A percentile compares a stretch with the other conserved stretches of the same genome.
Conservation (phyloP, 1,140 invertebrate genomes). For the Drosophila pachea region DNA sequence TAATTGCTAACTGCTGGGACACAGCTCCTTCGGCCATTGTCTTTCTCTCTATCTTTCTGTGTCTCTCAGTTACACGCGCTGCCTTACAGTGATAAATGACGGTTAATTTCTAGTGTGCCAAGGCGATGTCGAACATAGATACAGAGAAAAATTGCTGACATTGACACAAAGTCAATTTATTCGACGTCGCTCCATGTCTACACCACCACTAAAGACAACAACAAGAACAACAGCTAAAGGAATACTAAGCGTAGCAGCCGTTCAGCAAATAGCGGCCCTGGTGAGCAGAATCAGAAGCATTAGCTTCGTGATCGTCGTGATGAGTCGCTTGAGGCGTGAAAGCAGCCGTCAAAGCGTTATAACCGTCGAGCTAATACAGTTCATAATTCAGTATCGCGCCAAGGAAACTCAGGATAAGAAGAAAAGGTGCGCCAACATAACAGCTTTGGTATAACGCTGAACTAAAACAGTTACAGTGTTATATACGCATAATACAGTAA, state of each 20-base stretch:
- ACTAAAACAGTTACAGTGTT: constrained; percentile 23
- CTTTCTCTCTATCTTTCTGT: background rate
- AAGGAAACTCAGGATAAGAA: constrained; percentile 77
- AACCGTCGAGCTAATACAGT: constrained; percentile 77
- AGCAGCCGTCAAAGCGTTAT: constrained; percentile 77
- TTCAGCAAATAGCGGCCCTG: constrained; percentile 23
- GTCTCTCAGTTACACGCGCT: constrained; percentile 1
- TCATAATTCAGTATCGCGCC: constrained; percentile 78
- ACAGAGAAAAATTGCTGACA: constrained; percentile 47
- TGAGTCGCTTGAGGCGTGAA: constrained; percentile 77
- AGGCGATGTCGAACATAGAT: constrained; percentile 19
- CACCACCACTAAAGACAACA: constrained; percentile 28
- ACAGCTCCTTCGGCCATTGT: background rate
- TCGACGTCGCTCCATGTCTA: constrained; percentile 52
- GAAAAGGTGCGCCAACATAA: constrained; percentile 67
- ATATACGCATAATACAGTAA: constrained; percentile 6
- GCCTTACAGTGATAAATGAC: constrained; percentile 37
- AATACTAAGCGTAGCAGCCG: constrained; percentile 20
- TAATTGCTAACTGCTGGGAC: constrained; percentile 33
- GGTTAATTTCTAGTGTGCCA: constrained; percentile 57
- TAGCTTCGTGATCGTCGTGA: constrained; percentile 62
- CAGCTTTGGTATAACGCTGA: background rate
- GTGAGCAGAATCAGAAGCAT: constrained; percentile 53
- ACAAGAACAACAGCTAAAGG: constrained; percentile 14
- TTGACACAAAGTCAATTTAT: constrained; percentile 67